Base-by-base conservation (phyloP, 2,888 invertebrate species). In the Chrysotoxum bicinctum region DNA sequence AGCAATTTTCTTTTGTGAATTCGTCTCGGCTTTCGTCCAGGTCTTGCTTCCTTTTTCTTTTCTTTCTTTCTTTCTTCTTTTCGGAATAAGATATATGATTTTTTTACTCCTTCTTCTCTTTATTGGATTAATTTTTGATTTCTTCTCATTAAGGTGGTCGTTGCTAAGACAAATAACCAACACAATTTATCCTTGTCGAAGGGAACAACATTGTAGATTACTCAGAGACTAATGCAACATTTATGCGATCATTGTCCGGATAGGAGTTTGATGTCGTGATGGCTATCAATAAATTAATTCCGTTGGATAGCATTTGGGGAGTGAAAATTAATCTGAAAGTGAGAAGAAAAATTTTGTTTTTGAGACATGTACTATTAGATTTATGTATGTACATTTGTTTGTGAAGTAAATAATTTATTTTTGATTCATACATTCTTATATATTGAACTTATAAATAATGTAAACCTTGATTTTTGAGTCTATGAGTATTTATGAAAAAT, bases 231-330 rank as follows among this genome's bases (percentile, higher is more conserved):
- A 86, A 86, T 82, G 73, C 69, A 48, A 77, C 74, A 64, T 73
- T 81, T 93, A 94, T 92, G 95, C 54, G 76, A 62, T 58, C 66
- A 58, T 80, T 48, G 69, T 72, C 58, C 73, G 62, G 58, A 32
- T 60, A 23, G 70, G 26, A 37, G 75, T 56, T 52, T 43, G 37
- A 35, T 80, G 52, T 62, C 21, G 37, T 68, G 58, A 50, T 52
- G 66, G 32, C 48, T 54, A 52, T 58, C 50, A 37, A 35, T 83
- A 37, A 30, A 70, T 30, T 35, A 58, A 26, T 50, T 37, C 45
- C 52, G 74, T 43, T 69, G 69, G 58, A 45, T 76, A 56, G 58
- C 84, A 84, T 80, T 80, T 75, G 72, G 66, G 60, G 70, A 68
- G 56, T 48, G 50, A 32, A 58, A 14, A 69, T 35, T 23, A 58